Conservation (phyloP, 2,797 vertebrate species). For the Oceanodroma leucorhoa region DNA sequence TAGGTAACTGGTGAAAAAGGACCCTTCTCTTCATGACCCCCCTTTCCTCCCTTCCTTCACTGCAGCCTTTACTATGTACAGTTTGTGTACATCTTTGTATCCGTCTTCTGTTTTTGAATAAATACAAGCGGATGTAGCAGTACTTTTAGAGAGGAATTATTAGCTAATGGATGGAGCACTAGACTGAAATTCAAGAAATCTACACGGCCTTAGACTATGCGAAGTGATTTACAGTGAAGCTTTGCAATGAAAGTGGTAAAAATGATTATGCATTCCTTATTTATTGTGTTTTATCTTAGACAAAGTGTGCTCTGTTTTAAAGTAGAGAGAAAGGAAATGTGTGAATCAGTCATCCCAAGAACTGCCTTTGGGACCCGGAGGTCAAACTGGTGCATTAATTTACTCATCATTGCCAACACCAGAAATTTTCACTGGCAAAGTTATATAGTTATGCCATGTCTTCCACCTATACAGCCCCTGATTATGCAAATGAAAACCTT, state of each 20-base stretch:
- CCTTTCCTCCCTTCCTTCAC: neutral
- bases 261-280: neutral
- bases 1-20: neutral
- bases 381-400: neutral
- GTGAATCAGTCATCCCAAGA: neutral
- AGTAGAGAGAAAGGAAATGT: neutral
- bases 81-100: neutral
- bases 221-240: neutral
- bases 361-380: accelerated
- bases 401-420: neutral
- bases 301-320: neutral
- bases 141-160: neutral
- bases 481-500: neutral
- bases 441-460: neutral
- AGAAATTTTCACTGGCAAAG: neutral
- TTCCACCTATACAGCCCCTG: neutral
- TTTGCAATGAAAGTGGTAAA: neutral
- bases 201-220: neutral
- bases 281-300: neutral
- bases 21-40: neutral
- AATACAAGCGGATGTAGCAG: neutral
- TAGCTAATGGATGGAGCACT: neutral
- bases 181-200: neutral
- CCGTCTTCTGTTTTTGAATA: neutral
- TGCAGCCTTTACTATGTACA: neutral